Base-by-base conservation (phyloP, 2,888 invertebrate genomes). In the Stratiomys singularior region DNA sequence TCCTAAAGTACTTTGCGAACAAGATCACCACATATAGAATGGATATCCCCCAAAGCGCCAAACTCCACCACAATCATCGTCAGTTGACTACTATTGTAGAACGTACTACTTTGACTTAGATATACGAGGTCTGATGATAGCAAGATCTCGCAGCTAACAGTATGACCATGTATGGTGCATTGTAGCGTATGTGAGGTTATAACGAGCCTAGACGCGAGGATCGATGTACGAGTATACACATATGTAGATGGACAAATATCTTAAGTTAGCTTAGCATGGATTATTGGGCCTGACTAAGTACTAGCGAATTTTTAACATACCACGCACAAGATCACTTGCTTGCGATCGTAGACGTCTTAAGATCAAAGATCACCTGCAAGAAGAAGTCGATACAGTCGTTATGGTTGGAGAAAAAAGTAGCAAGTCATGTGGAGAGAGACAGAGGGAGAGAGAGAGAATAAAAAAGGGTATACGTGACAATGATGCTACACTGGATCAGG, bases 1-100 rank as follows among this genome's bases (percentile, higher is more conserved):
- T 74, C 74, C 74, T 74, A 58, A 74, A 74, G 74, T 74, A 60
- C 56, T 58, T 58, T 44, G 44, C n/a, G 44, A 74, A 74, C 74
- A 74, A 74, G 74, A 74, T 60, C 74, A 52, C 52, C 52, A 52
- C 52, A 52, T n/a, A 52, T 4, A 52, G 18, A n/a, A 52, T 52
- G 15, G n/a, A n/a, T n/a, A n/a, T n/a, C n/a, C 15, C 15, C 52
- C 52, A 5, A 37, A 37, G 37, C 37, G 3, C 37, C 37, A 37
- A 37, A 37, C 37, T 37, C 37, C 37, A 37, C 37, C 37, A 37
- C 9, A 37, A 9, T 37, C 37, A 37, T 37, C 37, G 37, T n/a
- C 37, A 9, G 37, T 37, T 37, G 37, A 9, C 37, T 37, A 9
- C 9, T 37, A 9, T 37, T 37, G 37, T 37, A 37, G 37, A 37